Evolutionary conservation across 2,888 invertebrate species (phyloP).

Genomic region (Sicus ferrugineus): DNA sequence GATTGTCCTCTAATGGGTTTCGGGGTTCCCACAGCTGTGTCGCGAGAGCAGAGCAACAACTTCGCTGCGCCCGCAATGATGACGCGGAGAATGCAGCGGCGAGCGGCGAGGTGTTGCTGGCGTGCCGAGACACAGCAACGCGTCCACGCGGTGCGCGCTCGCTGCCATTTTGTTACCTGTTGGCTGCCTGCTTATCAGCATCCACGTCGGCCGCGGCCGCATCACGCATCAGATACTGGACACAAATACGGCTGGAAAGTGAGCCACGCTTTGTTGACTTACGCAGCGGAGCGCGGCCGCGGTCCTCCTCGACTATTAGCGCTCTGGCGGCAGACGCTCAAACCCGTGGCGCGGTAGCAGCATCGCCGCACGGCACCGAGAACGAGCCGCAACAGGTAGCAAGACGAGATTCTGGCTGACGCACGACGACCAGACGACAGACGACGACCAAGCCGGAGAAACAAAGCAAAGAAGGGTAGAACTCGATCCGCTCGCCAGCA

Average conservation of each 20-base stretch:
- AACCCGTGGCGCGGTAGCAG: conserved; percentile 15
- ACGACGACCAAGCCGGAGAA: background rate
- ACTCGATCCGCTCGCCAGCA: background rate
- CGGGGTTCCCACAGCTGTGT: too few species aligned
- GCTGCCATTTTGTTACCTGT: background rate
- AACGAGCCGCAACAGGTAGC: conserved; percentile 27
- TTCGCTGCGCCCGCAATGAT: too few species aligned
- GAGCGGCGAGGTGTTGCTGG: too few species aligned
- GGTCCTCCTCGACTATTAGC: conserved; percentile 23
- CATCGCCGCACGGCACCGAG: background rate
- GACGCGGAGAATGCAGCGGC: too few species aligned
- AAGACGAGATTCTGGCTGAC: background rate
- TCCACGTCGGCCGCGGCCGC: conserved; percentile 5
- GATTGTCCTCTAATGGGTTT: too few species aligned
- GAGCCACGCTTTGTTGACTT: conserved; percentile 26
- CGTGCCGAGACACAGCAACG: too few species aligned
- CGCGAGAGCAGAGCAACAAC: too few species aligned
- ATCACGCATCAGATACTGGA: conserved; percentile 26
- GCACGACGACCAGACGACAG: too few species aligned
- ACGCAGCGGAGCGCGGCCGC: conserved; percentile 2
- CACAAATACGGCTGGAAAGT: conserved; percentile 13
- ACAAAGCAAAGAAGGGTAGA: background rate
- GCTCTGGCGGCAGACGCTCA: conserved; percentile 17
- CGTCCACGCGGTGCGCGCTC: background rate
- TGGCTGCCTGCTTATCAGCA: conserved; percentile 24